Evolutionary conservation across 92 coral and sea anemone genomes (phyloP).

Genomic region (Porites cylindrica): DNA sequence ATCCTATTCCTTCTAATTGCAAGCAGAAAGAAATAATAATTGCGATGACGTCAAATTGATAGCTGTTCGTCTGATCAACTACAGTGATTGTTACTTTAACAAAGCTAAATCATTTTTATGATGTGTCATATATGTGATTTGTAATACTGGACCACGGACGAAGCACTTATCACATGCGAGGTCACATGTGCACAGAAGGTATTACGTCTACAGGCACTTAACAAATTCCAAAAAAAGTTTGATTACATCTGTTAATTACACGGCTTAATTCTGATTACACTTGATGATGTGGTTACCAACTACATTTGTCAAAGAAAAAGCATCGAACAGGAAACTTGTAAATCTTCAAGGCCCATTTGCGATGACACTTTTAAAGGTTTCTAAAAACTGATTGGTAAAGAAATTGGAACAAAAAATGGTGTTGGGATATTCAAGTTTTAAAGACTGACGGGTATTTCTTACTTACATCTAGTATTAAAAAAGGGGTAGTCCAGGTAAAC

Average conservation of each 20-base stretch:
- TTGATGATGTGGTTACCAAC: background rate
- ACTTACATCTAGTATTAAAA: too few relatives aligned
- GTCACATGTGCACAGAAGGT: conserved; percentile 15
- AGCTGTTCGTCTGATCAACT: background rate
- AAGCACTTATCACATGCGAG: background rate
- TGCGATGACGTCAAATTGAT: background rate
- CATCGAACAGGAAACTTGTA: conserved; percentile 1
- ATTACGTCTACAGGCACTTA: background rate
- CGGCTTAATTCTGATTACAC: background rate
- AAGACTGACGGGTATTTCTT: too few relatives aligned
- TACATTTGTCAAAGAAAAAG: conserved; percentile 1
- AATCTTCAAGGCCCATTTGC: conserved; percentile 2
- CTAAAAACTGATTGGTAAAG: background rate
- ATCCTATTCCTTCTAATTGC: background rate
- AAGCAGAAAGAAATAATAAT: background rate
- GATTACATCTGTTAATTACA: conserved; percentile 5
- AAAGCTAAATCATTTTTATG: conserved; percentile 7
- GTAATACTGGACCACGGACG: background rate
- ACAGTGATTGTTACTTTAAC: background rate
- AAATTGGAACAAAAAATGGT: too few relatives aligned
- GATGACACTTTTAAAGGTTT: background rate
- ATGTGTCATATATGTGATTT: conserved; percentile 18
- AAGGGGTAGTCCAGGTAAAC: too few relatives aligned
- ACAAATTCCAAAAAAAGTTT: background rate
- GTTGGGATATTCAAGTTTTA: too few relatives aligned